Evolutionary conservation across 2,113 vertebrate genomes (phyloP).

Genomic region (Eublepharis macularius): DNA sequence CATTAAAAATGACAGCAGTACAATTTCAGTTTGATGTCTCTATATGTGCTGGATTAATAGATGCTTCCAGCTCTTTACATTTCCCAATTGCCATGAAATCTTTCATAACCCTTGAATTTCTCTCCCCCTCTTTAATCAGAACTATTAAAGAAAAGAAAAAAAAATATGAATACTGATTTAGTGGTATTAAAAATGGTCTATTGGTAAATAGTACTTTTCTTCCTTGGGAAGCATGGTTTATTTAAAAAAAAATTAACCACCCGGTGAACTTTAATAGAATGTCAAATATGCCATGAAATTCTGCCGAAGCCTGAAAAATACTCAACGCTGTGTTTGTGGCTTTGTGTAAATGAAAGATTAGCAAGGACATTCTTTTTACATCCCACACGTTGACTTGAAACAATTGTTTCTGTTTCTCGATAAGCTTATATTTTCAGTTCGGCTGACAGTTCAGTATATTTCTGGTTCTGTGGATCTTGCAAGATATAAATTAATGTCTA

Average conservation of each 20-base stretch:
- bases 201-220: slow-evolving; percentile 30
- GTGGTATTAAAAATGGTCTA: slow-evolving; percentile 15
- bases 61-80: slow-evolving; percentile 22
- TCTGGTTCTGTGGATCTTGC: neutral
- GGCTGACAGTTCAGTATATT: slow-evolving; percentile 21
- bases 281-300: slow-evolving; percentile 8
- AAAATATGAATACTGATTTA: neutral
- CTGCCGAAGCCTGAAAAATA: slow-evolving; percentile 14
- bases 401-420: slow-evolving; percentile 27
- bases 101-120: neutral
- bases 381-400: slow-evolving; percentile 30
- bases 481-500: neutral
- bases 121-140: slow-evolving; percentile 27
- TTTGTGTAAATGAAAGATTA: slow-evolving; percentile 4
- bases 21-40: slow-evolving; percentile 23
- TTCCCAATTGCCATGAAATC: slow-evolving; percentile 29
- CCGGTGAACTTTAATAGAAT: slow-evolving; percentile 24
- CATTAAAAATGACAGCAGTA: slow-evolving; percentile 40
- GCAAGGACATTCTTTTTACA: slow-evolving; percentile 35
- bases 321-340: slow-evolving; percentile 7
- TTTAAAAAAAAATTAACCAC: neutral
- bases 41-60: neutral
- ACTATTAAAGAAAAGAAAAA: slow-evolving; percentile 25
- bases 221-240: neutral
- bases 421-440: slow-evolving; percentile 3